Percentiles rank a stretch among this genome's conserved stretches.
Conservation (phyloP, 1,140 invertebrate genomes). For the Gryon sp. region DNA sequence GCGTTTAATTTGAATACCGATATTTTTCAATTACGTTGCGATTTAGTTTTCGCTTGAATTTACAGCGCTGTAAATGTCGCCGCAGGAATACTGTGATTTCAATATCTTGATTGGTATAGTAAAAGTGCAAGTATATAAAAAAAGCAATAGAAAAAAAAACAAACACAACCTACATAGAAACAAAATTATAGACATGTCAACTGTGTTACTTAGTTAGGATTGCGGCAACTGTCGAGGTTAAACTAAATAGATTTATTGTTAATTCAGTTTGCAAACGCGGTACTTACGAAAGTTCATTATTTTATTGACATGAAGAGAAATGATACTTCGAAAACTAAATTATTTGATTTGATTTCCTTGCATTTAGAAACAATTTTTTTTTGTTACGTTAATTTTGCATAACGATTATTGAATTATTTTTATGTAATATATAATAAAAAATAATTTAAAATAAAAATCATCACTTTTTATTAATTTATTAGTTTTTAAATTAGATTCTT, state of each 20-base stretch:
- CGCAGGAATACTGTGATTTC: background rate
- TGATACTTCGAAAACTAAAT: background rate
- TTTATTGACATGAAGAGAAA: background rate
- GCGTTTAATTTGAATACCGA: background rate
- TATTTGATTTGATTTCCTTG: no score
- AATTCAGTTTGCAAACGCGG: background rate
- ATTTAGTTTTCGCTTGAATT: slow-evolving; percentile 1
- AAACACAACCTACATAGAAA: background rate
- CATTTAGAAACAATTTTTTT: background rate
- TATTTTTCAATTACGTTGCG: background rate
- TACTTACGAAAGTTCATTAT: background rate
- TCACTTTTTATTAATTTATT: no score
- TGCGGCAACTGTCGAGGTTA: slow-evolving; percentile 1
- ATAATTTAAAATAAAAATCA: no score
- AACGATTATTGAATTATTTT: no score
- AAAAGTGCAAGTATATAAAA: background rate
- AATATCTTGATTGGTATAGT: background rate
- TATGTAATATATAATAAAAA: no score
- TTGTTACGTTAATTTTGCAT: background rate
- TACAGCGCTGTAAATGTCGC: background rate
- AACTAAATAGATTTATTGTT: slow-evolving; percentile 5
- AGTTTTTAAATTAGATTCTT: no score
- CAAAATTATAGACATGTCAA: slow-evolving; percentile 11
- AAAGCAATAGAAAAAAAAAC: background rate
- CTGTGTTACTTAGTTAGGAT: slow-evolving; percentile 7